These are phyloP conservation scores for Cephus sareptanus DNA, from an alignment of 2,888 invertebrate genomes.

Conservation along the genomic window DNA sequence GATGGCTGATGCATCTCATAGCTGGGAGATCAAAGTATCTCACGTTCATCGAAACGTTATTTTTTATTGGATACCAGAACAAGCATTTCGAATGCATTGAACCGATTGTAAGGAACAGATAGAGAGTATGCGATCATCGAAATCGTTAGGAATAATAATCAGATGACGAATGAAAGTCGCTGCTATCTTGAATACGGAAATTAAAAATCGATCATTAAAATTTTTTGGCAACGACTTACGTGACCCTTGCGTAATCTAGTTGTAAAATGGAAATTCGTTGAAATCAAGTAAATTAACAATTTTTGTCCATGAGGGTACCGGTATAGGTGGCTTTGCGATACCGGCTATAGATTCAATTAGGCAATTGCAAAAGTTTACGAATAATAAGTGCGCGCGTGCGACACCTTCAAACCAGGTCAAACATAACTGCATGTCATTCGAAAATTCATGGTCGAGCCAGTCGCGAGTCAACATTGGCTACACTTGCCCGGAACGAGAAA, in stretches of 20 bases:
- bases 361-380: constrained; percentile 33
- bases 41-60: not conserved
- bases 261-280: not conserved
- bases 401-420: not conserved
- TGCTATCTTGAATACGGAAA: not conserved
- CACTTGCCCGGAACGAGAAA: not conserved
- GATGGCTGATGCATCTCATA: not conserved
- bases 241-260: not conserved
- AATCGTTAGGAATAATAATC: not conserved
- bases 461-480: not conserved
- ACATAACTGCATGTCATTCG: not conserved
- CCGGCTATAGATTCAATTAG: constrained; percentile 3
- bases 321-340: not conserved
- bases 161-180: not conserved
- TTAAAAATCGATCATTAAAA: not conserved
- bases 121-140: not conserved
- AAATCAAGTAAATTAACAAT: not conserved
- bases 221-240: not conserved
- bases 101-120: not conserved
- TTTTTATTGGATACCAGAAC: not conserved
- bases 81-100: not conserved
- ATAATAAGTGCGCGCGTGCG: not conserved
- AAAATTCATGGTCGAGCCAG: not conserved
- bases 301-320: not conserved
- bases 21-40: not conserved